Conservation (phyloP, 1,140 invertebrate genomes). For the Laodelphax striatellus region DNA sequence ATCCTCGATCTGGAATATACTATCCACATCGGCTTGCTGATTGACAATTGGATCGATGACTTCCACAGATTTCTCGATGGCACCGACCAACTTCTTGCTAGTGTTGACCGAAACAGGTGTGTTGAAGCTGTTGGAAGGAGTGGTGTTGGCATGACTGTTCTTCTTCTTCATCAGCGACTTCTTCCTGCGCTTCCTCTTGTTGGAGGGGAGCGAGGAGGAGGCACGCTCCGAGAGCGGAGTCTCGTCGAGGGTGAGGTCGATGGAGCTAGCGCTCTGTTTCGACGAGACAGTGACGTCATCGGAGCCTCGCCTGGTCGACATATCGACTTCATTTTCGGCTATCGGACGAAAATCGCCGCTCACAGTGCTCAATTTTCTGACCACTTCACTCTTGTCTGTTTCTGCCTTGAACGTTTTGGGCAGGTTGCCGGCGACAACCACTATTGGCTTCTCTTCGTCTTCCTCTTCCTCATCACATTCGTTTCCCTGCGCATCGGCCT, state of each 20-base stretch:
- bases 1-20: slow-evolving; percentile 22
- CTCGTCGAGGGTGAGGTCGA: slow-evolving; percentile 13
- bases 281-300: slow-evolving; percentile 5
- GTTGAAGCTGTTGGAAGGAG: slow-evolving; percentile 10
- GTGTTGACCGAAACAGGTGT: too few relatives aligned
- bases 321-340: slow-evolving; percentile 1
- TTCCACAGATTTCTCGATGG: background rate
- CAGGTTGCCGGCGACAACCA: slow-evolving; percentile 5
- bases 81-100: background rate
- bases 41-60: background rate
- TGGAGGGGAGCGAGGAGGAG: slow-evolving; percentile 4
- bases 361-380: slow-evolving; percentile 18
- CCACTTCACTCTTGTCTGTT: slow-evolving; percentile 18
- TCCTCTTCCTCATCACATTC: background rate
- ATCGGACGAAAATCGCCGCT: slow-evolving; percentile 26
- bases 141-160: slow-evolving; percentile 35
- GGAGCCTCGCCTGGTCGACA: background rate
- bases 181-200: slow-evolving; percentile 63
- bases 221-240: background rate
- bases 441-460: background rate
- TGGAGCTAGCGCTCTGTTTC: slow-evolving; percentile 4
- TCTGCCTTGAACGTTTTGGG: slow-evolving; percentile 28
- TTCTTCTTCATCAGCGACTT: slow-evolving; percentile 68
- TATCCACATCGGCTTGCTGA: background rate
- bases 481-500: slow-evolving; percentile 2